These are phyloP conservation scores for Crotophaga sulcirostris DNA, from an alignment of 2,113 vertebrate genomes.

Conservation along the genomic window DNA sequence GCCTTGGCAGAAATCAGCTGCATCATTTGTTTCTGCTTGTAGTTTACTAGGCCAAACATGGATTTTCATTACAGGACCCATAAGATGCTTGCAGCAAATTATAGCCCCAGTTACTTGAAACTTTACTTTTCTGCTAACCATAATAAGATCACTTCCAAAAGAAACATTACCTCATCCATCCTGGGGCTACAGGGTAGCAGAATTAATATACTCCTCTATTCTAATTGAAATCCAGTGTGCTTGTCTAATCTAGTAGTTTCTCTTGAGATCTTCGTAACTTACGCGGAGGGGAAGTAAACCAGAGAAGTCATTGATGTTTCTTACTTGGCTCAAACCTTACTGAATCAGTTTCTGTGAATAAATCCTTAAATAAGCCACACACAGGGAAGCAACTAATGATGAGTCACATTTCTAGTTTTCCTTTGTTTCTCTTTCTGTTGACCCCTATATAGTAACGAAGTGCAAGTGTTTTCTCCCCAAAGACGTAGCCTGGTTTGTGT, in stretches of 20 bases:
- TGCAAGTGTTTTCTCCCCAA: slow-evolving; percentile 41
- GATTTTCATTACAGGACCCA: slow-evolving; percentile 21
- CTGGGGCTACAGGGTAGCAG: slow-evolving; percentile 34
- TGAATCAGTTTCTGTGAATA: slow-evolving; percentile 75
- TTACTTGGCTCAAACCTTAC: slow-evolving; percentile 61
- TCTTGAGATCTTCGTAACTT: slow-evolving; percentile 62
- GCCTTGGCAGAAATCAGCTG: slow-evolving; percentile 14
- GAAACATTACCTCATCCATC: slow-evolving; percentile 65
- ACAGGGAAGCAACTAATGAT: slow-evolving; percentile 71
- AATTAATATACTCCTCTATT: slow-evolving; percentile 50
- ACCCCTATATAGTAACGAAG: slow-evolving; percentile 76
- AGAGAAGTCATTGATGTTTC: slow-evolving; percentile 62
- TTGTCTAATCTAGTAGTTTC: slow-evolving; percentile 42
- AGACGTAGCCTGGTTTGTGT: neutral
- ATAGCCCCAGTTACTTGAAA: slow-evolving; percentile 20
- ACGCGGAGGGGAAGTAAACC: slow-evolving; percentile 42
- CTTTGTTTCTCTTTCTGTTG: slow-evolving; percentile 78
- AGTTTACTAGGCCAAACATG: slow-evolving; percentile 43
- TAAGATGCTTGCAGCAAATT: slow-evolving; percentile 41
- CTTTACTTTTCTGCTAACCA: slow-evolving; percentile 62
- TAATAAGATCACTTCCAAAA: slow-evolving; percentile 60
- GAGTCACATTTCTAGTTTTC: slow-evolving; percentile 75
- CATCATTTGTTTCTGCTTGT: slow-evolving; percentile 49
- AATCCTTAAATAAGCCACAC: slow-evolving; percentile 68
- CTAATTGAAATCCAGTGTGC: slow-evolving; percentile 59